Evolutionary conservation across 2,888 invertebrate species (phyloP).

Genomic region (Cosmia pyralina): DNA sequence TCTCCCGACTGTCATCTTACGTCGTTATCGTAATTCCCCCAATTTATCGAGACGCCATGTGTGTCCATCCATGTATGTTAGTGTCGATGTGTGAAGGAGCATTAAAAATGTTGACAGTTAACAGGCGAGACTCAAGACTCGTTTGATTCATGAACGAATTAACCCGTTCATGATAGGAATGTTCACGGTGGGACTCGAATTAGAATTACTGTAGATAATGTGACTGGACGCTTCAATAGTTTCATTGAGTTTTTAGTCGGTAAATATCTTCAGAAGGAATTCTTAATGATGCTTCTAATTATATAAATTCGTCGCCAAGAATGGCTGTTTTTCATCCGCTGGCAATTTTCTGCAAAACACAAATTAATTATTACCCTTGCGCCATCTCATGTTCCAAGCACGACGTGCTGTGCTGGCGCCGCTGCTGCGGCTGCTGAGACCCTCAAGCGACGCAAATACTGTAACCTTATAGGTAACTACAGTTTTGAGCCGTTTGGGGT

Average conservation of each 20-base stretch:
- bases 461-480: too few relatives aligned
- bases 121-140: constrained; percentile 61
- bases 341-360: too few relatives aligned
- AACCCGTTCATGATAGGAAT: too few relatives aligned
- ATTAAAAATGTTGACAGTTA: constrained; percentile 74
- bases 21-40: constrained; percentile 3
- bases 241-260: constrained; percentile 9
- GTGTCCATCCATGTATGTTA: constrained; percentile 32
- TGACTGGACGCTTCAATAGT: constrained; percentile 4
- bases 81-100: constrained; percentile 69
- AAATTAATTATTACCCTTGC: too few relatives aligned
- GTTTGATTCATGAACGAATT: too few relatives aligned
- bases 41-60: constrained; percentile 11
- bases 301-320: not conserved
- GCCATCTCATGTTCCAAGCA: too few relatives aligned
- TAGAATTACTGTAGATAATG: constrained; percentile 28
- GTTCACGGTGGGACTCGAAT: constrained; percentile 47
- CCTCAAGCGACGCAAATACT: too few relatives aligned
- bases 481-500: too few relatives aligned
- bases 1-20: not conserved
- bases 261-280: not conserved
- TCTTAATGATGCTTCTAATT: not conserved
- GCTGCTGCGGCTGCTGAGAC: too few relatives aligned
- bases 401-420: too few relatives aligned
- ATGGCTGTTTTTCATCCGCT: not conserved